Evolutionary conservation across 2,113 vertebrate genomes (phyloP), one percentile per base, ranked within the genome.

Genomic region (Carassius carassius): DNA sequence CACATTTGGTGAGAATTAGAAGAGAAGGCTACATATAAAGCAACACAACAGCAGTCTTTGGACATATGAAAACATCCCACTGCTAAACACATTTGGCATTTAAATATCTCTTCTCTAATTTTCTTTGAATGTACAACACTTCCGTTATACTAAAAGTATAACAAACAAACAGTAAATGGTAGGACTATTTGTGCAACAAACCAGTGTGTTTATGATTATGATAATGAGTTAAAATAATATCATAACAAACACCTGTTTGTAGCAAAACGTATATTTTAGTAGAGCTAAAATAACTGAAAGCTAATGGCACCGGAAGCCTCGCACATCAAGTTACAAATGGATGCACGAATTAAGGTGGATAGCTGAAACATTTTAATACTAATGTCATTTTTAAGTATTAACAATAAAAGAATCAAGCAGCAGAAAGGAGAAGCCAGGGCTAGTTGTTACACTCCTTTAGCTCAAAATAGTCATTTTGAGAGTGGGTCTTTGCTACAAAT

Each of bases 1-100:
- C 74, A 77, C 74, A 77, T 73, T 54, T 56, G 49, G 49, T 77
- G 74, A 56, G 74, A 49, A 70, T 25, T 12, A 35, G 19, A 72
- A 12, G 19, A 74, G 21, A 69, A 74, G 21, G 37, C 35, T 44
- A 73, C 11, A 44, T 44, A 41, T 12, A 47, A 44, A 23, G 11
- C 2, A 73, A 44, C 35, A 44, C 35, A 73, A 47, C 35, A 37
- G 67, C 32, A 19, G 67, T 25, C 62, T 65, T 65, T 65, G 62
- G 62, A 65, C 25, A 65, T 5, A 29, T 25, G 4, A 65, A 65
- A 29, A 4, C 11, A 14, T 23, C 6, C 23, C 12, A 29, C 63
- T 14, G 63, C 32, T 67, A 16, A 67, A 32, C 25, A 3, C 63
- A 67, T 67, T 17, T 67, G 13, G 13, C 11, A 67, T 62, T 62